Evolutionary conservation across 2,888 invertebrate species (phyloP).

Genomic region (Caenorhabditis parvicauda): DNA sequence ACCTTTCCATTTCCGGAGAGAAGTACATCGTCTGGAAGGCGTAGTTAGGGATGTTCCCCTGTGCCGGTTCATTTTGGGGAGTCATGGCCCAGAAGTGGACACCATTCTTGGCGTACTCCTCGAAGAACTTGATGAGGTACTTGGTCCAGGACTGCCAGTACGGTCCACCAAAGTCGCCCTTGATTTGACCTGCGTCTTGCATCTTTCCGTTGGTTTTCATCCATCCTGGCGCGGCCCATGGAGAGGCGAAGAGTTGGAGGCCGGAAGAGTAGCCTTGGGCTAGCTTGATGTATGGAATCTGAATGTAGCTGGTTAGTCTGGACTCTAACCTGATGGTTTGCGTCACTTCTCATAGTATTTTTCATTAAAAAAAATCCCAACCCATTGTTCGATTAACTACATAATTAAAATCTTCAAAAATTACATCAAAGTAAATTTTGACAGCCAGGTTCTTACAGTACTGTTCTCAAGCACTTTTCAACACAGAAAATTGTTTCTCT

Average conservation of each 20-base stretch:
- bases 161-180: neutral
- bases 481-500: no score
- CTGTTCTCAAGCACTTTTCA: no score
- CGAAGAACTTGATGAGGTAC: neutral
- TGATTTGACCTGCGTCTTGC: neutral
- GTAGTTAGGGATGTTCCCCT: neutral
- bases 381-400: no score
- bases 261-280: neutral
- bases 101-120: neutral
- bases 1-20: constrained; percentile 1
- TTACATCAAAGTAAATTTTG: no score
- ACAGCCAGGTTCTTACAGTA: no score
- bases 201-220: neutral
- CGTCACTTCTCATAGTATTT: no score
- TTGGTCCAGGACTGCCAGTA: neutral
- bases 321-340: no score
- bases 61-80: neutral
- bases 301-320: no score
- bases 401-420: no score
- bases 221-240: neutral
- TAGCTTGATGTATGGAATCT: neutral
- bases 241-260: neutral
- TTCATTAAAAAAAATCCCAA: no score
- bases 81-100: neutral
- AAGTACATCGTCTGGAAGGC: constrained; percentile 1